These are phyloP conservation scores for Bibio marci DNA, from an alignment of 2,888 invertebrate genomes.

Conservation along the genomic window DNA sequence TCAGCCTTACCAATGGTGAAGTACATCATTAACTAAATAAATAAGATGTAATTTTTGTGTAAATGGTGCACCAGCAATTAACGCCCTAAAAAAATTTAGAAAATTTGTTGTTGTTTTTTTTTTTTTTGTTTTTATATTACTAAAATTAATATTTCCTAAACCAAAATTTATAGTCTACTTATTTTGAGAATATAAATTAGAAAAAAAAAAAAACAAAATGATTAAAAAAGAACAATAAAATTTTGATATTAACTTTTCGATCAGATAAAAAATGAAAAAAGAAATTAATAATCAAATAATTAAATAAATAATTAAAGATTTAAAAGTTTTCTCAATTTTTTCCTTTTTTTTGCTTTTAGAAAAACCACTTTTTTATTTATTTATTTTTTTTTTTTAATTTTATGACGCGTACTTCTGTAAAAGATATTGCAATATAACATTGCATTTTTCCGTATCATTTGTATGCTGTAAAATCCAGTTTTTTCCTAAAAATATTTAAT, in stretches of 20 bases:
- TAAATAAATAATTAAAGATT: too few species aligned
- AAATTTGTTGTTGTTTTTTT: slow-evolving; percentile 20
- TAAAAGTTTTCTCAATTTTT: too few species aligned
- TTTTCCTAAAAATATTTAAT: slow-evolving; percentile 49
- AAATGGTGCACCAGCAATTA: slow-evolving; percentile 53
- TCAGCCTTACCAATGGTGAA: slow-evolving; percentile 84
- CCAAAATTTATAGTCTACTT: background rate
- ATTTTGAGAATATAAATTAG: slow-evolving; percentile 2
- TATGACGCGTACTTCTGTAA: slow-evolving; percentile 55
- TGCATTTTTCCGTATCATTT: slow-evolving; percentile 59
- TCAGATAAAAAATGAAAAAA: too few species aligned
- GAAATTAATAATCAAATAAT: too few species aligned
- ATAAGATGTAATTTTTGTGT: slow-evolving; percentile 91
- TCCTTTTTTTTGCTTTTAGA: too few species aligned
- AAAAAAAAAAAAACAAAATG: slow-evolving; percentile 4
- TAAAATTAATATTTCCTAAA: too few species aligned
- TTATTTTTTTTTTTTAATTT: background rate
- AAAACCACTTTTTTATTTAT: too few species aligned
- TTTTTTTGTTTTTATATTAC: slow-evolving; percentile 10
- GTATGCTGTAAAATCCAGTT: slow-evolving; percentile 95
- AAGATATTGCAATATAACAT: slow-evolving; percentile 79
- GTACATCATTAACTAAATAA: slow-evolving; percentile 95
- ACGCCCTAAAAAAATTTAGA: slow-evolving; percentile 39
- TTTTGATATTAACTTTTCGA: too few species aligned
- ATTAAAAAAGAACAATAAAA: background rate